These are phyloP conservation scores for Oncorhynchus nerka DNA, from an alignment of 2,113 vertebrate species.

Conservation along the genomic window DNA sequence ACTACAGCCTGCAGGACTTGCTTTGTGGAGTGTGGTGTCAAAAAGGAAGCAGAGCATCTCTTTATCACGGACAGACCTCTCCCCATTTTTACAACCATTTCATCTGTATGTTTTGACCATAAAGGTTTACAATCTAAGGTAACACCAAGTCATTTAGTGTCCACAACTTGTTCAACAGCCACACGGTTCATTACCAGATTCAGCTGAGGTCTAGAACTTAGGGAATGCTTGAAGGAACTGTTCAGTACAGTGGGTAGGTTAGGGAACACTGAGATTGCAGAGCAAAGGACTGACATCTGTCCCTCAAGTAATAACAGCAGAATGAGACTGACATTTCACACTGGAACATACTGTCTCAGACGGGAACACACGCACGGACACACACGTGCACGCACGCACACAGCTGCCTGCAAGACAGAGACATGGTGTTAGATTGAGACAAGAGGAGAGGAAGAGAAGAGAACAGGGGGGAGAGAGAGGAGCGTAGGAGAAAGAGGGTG, in stretches of 20 bases:
- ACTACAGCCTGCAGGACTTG: too few species aligned
- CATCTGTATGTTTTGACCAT: too few species aligned
- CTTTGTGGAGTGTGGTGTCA: too few species aligned
- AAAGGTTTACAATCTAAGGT: too few species aligned
- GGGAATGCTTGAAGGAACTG: background rate
- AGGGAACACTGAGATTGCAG: slow-evolving; percentile 61
- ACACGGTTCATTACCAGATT: too few species aligned
- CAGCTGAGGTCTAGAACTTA: too few species aligned
- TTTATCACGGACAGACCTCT: too few species aligned
- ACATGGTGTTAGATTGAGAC: background rate
- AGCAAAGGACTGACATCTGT: slow-evolving; percentile 58
- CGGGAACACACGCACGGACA: background rate
- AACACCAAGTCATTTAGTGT: too few species aligned
- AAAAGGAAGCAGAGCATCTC: too few species aligned
- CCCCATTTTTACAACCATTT: too few species aligned
- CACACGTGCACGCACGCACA: slow-evolving; percentile 9
- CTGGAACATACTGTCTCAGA: slow-evolving; percentile 28
- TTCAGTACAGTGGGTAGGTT: slow-evolving; percentile 28
- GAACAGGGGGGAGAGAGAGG: slow-evolving; percentile 16
- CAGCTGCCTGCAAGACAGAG: slow-evolving; percentile 12
- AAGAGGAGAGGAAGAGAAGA: background rate
- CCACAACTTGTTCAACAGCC: too few species aligned
- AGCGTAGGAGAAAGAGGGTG: background rate
- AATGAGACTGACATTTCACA: slow-evolving; percentile 74
- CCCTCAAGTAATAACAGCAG: slow-evolving; percentile 73